Evolutionary conservation across 2,113 vertebrate genomes (phyloP), one percentile per base, ranked within the genome.

Genomic region (Illadopsis cleaveri): DNA sequence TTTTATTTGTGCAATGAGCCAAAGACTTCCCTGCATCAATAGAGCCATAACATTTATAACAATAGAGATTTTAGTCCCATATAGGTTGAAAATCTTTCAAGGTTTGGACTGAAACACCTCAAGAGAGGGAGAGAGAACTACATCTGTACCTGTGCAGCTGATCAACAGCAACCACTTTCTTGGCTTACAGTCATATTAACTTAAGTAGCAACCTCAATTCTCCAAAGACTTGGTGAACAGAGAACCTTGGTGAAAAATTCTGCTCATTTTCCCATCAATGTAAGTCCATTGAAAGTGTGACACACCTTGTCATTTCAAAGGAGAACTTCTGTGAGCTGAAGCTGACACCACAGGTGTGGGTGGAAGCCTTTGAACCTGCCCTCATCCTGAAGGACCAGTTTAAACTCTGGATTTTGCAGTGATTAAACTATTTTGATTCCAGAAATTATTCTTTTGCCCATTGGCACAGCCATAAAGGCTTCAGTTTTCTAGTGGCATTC

Each of bases 311-410:
- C 60, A 60, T 51, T 20, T 22, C 23, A 38, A 38, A 31, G 22
- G 24, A 82, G 40, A 21, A 35, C 5, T 57, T 30, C 1, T 15
- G 25, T 24, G 64, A 78, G 48, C 64, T 73, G 48, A 24, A 71
- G 71, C n/a, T 58, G 31, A 53, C 57, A 21, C n/a, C 31, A 40
- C 1, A 19, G 0, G 0, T 3, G 12, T 7, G 40, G 65, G 40
- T 51, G 27, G 64, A 75, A 61, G 66, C 27, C 10, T 82, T 56
- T 38, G 31, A 89, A 42, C 13, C 60, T 15, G 33, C 56, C 33
- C 56, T 86, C 38, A 50, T 31, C 64, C 78, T 60, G 37, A 72
- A 56, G n/a, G 28, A 47, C 17, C 11, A 0, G 4, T 65, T 82
- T 51, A 80, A 81, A 40, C 12, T 50, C 71, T 25, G n/a, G 28